phyloP scores from a whole-genome alignment of 2,888 invertebrate species.

The Eristalis tenax region DNA sequence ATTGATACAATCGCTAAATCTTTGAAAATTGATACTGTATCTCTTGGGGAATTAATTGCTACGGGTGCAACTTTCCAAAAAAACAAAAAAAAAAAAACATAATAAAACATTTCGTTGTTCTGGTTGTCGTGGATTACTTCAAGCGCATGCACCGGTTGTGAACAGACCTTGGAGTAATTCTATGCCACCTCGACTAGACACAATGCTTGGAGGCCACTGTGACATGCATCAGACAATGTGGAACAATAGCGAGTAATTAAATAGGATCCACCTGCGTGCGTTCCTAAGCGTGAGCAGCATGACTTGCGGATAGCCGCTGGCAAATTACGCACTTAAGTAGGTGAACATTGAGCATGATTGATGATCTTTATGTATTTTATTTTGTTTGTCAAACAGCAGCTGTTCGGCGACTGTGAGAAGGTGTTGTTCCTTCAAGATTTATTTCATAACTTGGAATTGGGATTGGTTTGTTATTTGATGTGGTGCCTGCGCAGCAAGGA shows the following conservation, averaged over 20 bases:
- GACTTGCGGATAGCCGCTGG: constrained; percentile 24
- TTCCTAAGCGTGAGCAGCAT: constrained; percentile 28
- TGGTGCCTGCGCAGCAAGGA: too few relatives aligned
- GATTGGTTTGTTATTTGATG: too few relatives aligned
- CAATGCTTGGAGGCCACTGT: constrained; percentile 55
- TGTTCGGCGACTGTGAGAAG: neutral
- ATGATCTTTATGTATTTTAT: neutral
- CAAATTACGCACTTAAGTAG: constrained; percentile 33
- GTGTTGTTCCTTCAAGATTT: too few relatives aligned
- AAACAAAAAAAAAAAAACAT: constrained; percentile 2
- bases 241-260: constrained; percentile 65
- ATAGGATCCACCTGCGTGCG: constrained; percentile 48
- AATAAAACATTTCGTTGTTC: constrained; percentile 17
- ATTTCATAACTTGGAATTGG: too few relatives aligned
- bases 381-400: neutral
- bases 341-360: constrained; percentile 2
- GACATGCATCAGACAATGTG: constrained; percentile 41
- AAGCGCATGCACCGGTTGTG: constrained; percentile 25
- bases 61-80: constrained; percentile 68
- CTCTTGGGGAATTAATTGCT: constrained; percentile 42
- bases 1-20: constrained; percentile 55
- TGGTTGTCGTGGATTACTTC: constrained; percentile 25
- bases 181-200: constrained; percentile 48
- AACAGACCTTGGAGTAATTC: constrained; percentile 52
- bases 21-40: constrained; percentile 32